Percentiles rank a stretch among this genome's conserved stretches.
Conservation (phyloP, 1,140 invertebrate genomes). For the Sycophila sp. region DNA sequence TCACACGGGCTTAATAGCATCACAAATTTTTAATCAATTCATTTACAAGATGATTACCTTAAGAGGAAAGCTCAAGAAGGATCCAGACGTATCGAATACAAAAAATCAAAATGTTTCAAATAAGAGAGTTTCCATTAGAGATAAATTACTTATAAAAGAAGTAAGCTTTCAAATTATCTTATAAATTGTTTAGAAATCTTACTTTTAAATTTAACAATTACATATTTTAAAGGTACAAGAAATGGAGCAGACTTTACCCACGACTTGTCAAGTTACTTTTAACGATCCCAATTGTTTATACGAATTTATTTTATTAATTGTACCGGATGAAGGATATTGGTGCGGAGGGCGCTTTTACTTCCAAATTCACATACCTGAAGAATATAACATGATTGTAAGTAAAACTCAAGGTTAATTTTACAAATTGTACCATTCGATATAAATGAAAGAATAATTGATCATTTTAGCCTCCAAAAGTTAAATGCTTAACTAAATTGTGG, state of each 20-base stretch:
- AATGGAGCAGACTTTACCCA: slow-evolving; percentile 86
- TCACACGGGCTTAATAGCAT: too few relatives aligned
- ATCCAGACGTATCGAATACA: slow-evolving; percentile 63
- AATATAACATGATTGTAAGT: slow-evolving; percentile 93
- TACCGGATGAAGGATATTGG: slow-evolving; percentile 92
- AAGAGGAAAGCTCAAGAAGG: slow-evolving; percentile 82
- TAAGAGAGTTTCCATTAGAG: slow-evolving; percentile 82
- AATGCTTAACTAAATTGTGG: slow-evolving; percentile 91
- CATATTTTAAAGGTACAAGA: slow-evolving; percentile 83
- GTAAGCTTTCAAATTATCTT: slow-evolving; percentile 55
- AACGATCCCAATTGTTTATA: slow-evolving; percentile 84
- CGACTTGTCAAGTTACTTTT: slow-evolving; percentile 82
- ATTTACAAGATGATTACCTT: slow-evolving; percentile 82
- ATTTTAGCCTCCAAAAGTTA: slow-evolving; percentile 89
- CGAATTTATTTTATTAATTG: slow-evolving; percentile 81
- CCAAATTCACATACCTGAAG: slow-evolving; percentile 86
- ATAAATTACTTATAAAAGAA: slow-evolving; percentile 87
- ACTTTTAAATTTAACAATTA: slow-evolving; percentile 16
- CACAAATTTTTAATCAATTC: too few relatives aligned
- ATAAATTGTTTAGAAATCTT: slow-evolving; percentile 10
- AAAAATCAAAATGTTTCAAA: slow-evolving; percentile 56
- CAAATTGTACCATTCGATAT: slow-evolving; percentile 6
- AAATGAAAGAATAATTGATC: slow-evolving; percentile 32
- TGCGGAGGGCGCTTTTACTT: slow-evolving; percentile 87
- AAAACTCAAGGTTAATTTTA: slow-evolving; percentile 10